Conservation (phyloP, 2,113 vertebrate species). For the Lucifuga dentata region DNA sequence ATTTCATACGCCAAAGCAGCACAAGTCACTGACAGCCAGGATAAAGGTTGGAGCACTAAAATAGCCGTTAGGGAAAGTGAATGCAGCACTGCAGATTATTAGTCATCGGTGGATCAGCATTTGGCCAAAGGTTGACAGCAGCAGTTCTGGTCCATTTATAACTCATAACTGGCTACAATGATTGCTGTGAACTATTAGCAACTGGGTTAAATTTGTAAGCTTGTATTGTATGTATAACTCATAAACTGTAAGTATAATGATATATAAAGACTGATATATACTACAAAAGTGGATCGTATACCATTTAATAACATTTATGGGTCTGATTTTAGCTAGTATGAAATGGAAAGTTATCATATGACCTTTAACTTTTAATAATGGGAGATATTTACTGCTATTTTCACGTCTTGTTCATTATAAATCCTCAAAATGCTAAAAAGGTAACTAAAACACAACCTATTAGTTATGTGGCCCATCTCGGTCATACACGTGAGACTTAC, state of each 20-base stretch:
- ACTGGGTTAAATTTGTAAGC: no score
- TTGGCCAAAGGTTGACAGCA: neutral
- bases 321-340: no score
- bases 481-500: slow-evolving; percentile 64
- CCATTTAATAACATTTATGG: no score
- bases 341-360: no score
- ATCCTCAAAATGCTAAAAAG: no score
- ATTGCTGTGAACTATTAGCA: neutral
- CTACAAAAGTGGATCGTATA: no score
- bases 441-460: no score
- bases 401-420: no score
- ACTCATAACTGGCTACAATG: neutral
- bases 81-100: slow-evolving; percentile 2
- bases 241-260: no score
- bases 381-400: neutral
- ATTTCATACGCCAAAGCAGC: slow-evolving; percentile 21
- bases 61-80: slow-evolving; percentile 13
- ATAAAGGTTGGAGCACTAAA: slow-evolving; percentile 29
- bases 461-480: neutral
- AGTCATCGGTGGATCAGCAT: slow-evolving; percentile 9
- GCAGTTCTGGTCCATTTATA: neutral
- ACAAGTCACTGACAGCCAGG: slow-evolving; percentile 15
- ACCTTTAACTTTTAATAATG: no score
- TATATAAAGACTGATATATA: no score
- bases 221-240: no score